Conservation (phyloP, 2,113 vertebrate genomes). For the Morone saxatilis region DNA sequence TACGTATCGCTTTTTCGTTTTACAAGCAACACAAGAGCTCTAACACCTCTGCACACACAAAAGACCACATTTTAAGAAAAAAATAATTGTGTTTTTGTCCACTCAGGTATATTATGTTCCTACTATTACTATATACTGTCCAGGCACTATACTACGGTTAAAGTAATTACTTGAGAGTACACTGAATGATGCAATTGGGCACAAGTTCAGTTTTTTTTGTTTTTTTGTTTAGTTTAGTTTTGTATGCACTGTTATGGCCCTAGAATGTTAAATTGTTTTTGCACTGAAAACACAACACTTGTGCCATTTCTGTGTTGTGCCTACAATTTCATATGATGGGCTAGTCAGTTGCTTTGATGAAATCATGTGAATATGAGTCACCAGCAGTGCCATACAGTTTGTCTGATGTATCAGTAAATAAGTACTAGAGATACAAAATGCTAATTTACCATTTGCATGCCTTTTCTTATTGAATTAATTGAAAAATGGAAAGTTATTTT, state of each 20-base stretch:
- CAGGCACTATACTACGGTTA: background rate
- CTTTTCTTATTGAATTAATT: no score
- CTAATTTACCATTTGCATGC: no score
- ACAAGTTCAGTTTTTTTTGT: background rate
- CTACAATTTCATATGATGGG: background rate
- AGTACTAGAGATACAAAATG: no score
- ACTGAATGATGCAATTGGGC: background rate
- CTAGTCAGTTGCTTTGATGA: background rate
- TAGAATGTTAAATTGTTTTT: constrained; percentile 14
- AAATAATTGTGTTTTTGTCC: background rate
- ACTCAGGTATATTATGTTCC: background rate
- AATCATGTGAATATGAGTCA: background rate
- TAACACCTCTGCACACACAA: background rate
- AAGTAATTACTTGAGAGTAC: background rate
- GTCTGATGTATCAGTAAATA: background rate
- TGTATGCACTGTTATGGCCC: background rate
- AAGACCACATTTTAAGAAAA: background rate
- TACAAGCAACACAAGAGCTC: background rate
- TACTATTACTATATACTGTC: background rate
- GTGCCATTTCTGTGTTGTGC: background rate
- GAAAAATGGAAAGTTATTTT: no score
- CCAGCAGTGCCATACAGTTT: background rate
- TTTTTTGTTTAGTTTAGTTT: background rate
- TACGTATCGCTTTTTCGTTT: background rate
- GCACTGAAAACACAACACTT: constrained; percentile 31